Percentiles rank a stretch among this genome's conserved stretches.
These are phyloP conservation scores for Temnothorax nylanderi DNA, from an alignment of 1,140 invertebrate genomes.

Conservation along the genomic window DNA sequence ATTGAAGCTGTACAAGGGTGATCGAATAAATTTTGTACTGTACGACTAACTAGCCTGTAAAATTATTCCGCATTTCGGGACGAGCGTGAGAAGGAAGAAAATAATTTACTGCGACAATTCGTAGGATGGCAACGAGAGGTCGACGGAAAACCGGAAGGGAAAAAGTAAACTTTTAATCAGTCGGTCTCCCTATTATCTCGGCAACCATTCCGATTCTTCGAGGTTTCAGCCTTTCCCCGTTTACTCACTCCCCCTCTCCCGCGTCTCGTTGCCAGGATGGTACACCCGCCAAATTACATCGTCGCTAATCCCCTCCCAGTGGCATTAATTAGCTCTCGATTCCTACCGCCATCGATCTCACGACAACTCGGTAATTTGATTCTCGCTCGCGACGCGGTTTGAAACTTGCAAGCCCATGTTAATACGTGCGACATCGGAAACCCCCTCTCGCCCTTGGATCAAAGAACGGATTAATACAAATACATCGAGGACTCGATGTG, in stretches of 20 bases:
- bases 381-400: conserved; percentile 43
- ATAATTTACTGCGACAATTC: conserved; percentile 43
- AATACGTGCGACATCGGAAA: conserved; percentile 34
- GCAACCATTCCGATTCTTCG: conserved; percentile 66
- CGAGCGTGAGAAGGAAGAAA: neutral
- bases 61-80: conserved; percentile 13
- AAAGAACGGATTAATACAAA: conserved; percentile 30
- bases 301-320: conserved; percentile 77
- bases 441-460: conserved; percentile 11
- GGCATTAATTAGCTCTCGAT: conserved; percentile 81
- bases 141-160: conserved; percentile 55
- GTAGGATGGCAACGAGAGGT: neutral
- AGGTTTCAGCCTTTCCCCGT: conserved; percentile 12
- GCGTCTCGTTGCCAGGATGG: conserved; percentile 28
- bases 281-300: conserved; percentile 75
- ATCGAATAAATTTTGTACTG: conserved; percentile 40
- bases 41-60: neutral
- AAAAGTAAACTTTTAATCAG: conserved; percentile 70
- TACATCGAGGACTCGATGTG: neutral
- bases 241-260: neutral
- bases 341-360: conserved; percentile 78
- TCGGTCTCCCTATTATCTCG: conserved; percentile 63
- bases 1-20: neutral
- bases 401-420: conserved; percentile 35
- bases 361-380: conserved; percentile 49